Conservation (phyloP, 2,888 invertebrate species). For the Apomyelois bistriatella region DNA sequence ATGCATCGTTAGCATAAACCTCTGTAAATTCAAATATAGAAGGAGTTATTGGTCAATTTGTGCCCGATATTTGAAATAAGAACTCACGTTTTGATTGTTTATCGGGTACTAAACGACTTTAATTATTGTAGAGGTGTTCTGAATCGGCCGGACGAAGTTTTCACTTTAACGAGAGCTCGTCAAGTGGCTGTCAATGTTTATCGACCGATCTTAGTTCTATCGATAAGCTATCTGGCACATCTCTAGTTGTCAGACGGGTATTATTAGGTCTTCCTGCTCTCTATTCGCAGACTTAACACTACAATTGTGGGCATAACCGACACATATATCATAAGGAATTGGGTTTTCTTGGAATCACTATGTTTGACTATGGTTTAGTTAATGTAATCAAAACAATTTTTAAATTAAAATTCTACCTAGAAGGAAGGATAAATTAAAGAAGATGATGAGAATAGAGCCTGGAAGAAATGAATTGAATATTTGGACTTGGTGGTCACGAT, state of each 20-base stretch:
- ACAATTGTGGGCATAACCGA: conserved; percentile 41
- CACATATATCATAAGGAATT: conserved; percentile 13
- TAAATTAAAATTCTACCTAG: too few species aligned
- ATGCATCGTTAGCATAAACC: conserved; percentile 15
- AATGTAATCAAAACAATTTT: too few species aligned
- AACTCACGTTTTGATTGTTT: conserved; percentile 15
- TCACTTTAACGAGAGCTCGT: conserved; percentile 37
- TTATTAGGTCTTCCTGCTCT: conserved; percentile 76
- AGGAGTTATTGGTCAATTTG: conserved; percentile 17
- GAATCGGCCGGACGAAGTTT: conserved; percentile 21
- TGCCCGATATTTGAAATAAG: conserved; percentile 15
- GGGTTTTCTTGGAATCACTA: not conserved
- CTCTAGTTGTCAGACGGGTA: conserved; percentile 67
- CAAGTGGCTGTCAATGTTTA: conserved; percentile 33
- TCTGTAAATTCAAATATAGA: conserved; percentile 17
- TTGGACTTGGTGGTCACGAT: too few species aligned
- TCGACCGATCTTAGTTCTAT: conserved; percentile 31
- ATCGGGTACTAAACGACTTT: conserved; percentile 12
- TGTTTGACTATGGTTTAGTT: too few species aligned
- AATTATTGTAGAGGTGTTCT: conserved; percentile 21
- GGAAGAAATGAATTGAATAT: too few species aligned
- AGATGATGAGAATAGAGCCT: too few species aligned
- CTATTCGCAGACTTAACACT: conserved; percentile 55
- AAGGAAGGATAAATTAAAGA: too few species aligned
- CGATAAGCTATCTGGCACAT: conserved; percentile 39